Evolutionary conservation across 2,888 invertebrate species (phyloP).

Genomic region (Drosophila tripunctata): DNA sequence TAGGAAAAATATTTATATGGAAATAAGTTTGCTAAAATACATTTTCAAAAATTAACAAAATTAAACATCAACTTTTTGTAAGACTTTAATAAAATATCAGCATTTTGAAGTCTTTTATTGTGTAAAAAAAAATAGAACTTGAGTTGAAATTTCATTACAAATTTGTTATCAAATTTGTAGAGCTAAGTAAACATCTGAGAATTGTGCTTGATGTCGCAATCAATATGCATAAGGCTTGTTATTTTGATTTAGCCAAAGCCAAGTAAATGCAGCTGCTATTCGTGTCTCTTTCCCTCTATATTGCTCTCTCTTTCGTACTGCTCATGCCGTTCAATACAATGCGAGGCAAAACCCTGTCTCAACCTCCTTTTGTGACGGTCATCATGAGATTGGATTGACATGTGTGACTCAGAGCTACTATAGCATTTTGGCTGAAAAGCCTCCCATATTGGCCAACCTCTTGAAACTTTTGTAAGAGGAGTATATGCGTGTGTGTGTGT

Average conservation of each 20-base stretch:
- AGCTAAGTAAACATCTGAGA: constrained; percentile 10
- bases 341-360: not conserved
- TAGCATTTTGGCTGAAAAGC: constrained; percentile 43
- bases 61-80: too few relatives aligned
- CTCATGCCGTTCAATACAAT: constrained; percentile 30
- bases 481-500: constrained; percentile 2
- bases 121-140: too few relatives aligned
- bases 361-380: constrained; percentile 25
- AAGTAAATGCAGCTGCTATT: constrained; percentile 10
- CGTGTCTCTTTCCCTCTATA: not conserved
- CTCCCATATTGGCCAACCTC: constrained; percentile 4
- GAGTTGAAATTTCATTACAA: not conserved
- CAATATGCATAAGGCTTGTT: constrained; percentile 55
- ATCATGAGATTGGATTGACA: constrained; percentile 73
- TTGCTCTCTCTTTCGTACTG: too few relatives aligned
- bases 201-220: constrained; percentile 29
- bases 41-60: too few relatives aligned
- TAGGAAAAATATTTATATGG: too few relatives aligned
- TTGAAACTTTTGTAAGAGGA: constrained; percentile 8
- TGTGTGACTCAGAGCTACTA: constrained; percentile 67
- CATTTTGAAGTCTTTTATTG: too few relatives aligned
- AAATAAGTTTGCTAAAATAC: too few relatives aligned
- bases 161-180: not conserved
- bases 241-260: constrained; percentile 52
- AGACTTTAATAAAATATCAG: too few relatives aligned